These are phyloP conservation scores for Oncorhynchus nerka DNA, from an alignment of 2,113 vertebrate genomes.

Conservation along the genomic window DNA sequence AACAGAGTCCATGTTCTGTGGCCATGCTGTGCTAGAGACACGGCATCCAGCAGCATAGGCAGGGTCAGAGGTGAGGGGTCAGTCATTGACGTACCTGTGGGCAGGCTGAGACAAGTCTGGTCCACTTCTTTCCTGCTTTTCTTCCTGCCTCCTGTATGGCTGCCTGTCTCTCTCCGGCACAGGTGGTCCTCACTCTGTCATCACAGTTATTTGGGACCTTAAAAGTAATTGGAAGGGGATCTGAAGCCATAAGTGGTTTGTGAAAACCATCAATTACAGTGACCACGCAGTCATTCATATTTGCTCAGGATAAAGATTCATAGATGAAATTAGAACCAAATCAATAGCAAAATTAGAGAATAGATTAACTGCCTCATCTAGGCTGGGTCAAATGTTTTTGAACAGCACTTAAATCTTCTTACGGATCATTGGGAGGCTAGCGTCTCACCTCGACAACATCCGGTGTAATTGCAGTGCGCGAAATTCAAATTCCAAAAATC, in stretches of 20 bases:
- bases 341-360: not conserved
- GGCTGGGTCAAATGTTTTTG: too few species aligned
- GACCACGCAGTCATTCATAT: conserved; percentile 2
- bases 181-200: conserved; percentile 55
- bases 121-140: too few species aligned
- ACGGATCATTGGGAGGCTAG: too few species aligned
- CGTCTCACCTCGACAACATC: too few species aligned
- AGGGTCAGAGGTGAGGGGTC: conserved; percentile 39
- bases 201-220: conserved; percentile 46
- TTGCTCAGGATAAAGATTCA: conserved; percentile 25
- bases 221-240: conserved; percentile 44
- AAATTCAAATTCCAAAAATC: too few species aligned
- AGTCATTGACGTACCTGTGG: conserved; percentile 45
- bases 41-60: conserved; percentile 25
- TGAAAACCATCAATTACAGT: conserved; percentile 22
- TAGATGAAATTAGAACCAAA: conserved; percentile 15
- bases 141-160: not conserved
- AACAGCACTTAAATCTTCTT: not conserved
- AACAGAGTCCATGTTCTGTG: conserved; percentile 40
- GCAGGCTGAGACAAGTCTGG: conserved; percentile 47
- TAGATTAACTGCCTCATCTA: not conserved
- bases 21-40: conserved; percentile 23
- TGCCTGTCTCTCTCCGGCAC: conserved; percentile 20
- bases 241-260: conserved; percentile 21
- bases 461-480: too few species aligned